Evolutionary conservation across 2,113 vertebrate species (phyloP), one percentile per base, ranked within the genome.

Genomic region (Cyanoramphus novaezelandiae): DNA sequence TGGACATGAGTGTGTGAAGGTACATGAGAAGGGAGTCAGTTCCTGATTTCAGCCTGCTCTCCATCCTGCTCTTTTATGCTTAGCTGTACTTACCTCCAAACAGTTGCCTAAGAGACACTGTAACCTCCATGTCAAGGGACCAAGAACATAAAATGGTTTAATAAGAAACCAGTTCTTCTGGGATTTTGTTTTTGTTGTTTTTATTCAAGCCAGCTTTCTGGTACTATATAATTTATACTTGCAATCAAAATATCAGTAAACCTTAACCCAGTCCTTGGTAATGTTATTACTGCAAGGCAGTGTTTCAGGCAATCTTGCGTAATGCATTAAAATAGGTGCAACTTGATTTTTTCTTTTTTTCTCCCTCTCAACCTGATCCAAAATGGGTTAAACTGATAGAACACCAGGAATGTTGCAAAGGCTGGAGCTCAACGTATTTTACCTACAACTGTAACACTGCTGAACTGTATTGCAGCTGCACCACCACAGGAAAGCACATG

Each of bases 391-490:
- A 86, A 67, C 37, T 39, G 21, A 47, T 4, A 57, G 33, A 82
- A 84, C 20, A 18, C 14, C 71, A 71, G 44, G 49, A 64, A 59
- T 11, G 25, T 17, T 63, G 31, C 29, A 82, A 79, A 82, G 41
- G n/a, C 16, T 90, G 15, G 28, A 49, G 41, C 24, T 75, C 0
- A 0, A 65, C 19, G 15, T 31, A 7, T 4, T 60, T 15, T 35
- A 65, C 11, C 28, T 50, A n/a, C 25, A 83, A 33, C 18, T 14
- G 13, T 2, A 46, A 35, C 1, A 0, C 46, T 63, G 55, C 31
- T 63, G 67, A 74, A n/a, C 29, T 24, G 13, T 33, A 23, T 39
- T 27, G 50, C 41, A 68, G 55, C 62, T 70, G 46, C 67, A 71
- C 7, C 35, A 53, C 43, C 80, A 71, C 21, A 82, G 1, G 2